Evolutionary conservation across 2,888 invertebrate species (phyloP).

Genomic region (Dasysyrphus albostriatus): DNA sequence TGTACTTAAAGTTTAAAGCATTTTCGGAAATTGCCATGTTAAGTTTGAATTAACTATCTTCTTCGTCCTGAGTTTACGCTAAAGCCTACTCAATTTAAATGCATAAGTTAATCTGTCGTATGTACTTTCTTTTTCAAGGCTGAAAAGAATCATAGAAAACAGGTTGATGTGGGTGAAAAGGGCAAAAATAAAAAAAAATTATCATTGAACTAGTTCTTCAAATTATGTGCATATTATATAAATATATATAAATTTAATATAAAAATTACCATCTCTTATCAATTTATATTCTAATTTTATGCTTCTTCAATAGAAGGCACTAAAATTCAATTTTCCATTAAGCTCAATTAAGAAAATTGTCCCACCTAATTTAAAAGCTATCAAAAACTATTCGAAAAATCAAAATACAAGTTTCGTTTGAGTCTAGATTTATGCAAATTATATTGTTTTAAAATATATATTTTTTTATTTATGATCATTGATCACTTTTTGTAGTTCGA

Average conservation of each 20-base stretch:
- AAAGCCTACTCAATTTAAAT: too few species aligned
- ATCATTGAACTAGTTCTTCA: neutral
- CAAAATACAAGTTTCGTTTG: conserved; percentile 2
- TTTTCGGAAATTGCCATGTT: too few species aligned
- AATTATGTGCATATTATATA: too few species aligned
- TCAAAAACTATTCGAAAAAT: neutral
- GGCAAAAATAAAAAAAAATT: neutral
- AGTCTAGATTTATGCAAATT: neutral
- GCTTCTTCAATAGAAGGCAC: conserved; percentile 10
- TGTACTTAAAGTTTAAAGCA: too few species aligned
- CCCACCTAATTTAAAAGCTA: neutral
- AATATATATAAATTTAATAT: too few species aligned
- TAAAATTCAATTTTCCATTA: neutral
- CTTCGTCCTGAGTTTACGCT: too few species aligned
- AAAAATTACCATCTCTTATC: conserved; percentile 1
- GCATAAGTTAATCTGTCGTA: too few species aligned
- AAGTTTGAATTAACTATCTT: too few species aligned
- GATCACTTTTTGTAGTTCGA: neutral
- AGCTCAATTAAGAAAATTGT: neutral
- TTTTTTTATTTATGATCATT: neutral
- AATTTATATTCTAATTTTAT: neutral
- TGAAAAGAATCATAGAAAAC: too few species aligned
- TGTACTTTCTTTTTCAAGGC: too few species aligned
- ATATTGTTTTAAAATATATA: neutral
- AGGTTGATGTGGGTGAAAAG: neutral